Conservation (phyloP, 2,797 vertebrate genomes). For the Poeciliopsis gracilis region DNA sequence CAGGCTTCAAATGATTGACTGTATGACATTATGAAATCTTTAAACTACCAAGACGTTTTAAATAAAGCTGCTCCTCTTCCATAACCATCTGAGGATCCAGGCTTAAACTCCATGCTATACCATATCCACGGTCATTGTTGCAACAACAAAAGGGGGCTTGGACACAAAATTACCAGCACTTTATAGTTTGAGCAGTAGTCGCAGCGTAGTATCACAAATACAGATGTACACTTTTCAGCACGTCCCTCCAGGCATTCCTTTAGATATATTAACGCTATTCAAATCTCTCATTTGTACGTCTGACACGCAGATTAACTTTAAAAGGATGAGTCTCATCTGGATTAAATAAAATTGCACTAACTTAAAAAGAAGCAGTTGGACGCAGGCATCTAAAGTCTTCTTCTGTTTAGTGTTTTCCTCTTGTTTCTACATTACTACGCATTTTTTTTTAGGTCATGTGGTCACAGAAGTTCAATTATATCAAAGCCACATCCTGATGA, state of each 20-base stretch:
- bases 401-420: constrained; percentile 11
- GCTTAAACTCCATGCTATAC: not conserved
- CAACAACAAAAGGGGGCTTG: not conserved
- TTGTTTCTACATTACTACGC: constrained; percentile 11
- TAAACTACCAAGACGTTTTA: not conserved
- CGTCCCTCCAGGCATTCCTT: constrained; percentile 1
- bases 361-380: constrained; percentile 38
- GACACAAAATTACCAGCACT: not conserved
- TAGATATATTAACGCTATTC: constrained; percentile 5
- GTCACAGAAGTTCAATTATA: constrained; percentile 28
- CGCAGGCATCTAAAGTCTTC: constrained; percentile 1
- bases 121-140: not conserved
- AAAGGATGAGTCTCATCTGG: constrained; percentile 20
- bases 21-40: not conserved
- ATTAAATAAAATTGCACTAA: constrained; percentile 21
- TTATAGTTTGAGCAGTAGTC: constrained; percentile 1
- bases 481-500: constrained; percentile 27
- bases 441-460: constrained; percentile 23
- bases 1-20: not conserved
- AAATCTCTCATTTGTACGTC: constrained; percentile 24
- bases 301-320: constrained; percentile 15
- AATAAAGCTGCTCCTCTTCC: not conserved
- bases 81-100: not conserved
- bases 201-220: not conserved
- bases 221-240: not conserved